phyloP scores from a whole-genome alignment of 2,113 vertebrate genomes.

The Misgurnus anguillicaudatus region DNA sequence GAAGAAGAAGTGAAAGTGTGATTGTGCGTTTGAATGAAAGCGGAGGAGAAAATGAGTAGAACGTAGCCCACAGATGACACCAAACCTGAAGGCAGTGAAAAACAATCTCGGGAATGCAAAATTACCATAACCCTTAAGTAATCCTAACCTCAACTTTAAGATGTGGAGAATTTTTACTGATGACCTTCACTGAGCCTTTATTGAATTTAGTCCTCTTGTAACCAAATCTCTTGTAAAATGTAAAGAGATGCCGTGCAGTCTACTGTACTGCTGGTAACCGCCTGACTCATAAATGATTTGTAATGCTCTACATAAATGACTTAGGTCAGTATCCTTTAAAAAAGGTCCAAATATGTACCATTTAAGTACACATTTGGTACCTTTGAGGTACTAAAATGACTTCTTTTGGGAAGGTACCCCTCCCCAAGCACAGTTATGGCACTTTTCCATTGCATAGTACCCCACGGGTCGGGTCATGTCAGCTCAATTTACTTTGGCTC shows the following conservation, averaged over 20 bases:
- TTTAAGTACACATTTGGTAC: too few species aligned
- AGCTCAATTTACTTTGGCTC: too few species aligned
- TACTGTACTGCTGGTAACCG: not conserved
- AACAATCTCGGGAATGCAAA: conserved; percentile 1
- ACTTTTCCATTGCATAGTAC: too few species aligned
- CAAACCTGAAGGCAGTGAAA: not conserved
- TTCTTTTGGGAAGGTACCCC: too few species aligned
- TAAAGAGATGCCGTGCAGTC: not conserved
- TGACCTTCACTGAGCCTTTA: not conserved
- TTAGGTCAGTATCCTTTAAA: too few species aligned
- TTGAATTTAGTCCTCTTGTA: not conserved
- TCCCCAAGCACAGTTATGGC: too few species aligned
- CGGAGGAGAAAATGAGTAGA: conserved; percentile 13
- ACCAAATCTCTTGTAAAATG: not conserved
- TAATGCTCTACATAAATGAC: too few species aligned
- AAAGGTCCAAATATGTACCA: too few species aligned
- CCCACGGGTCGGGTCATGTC: too few species aligned
- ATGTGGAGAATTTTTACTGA: not conserved
- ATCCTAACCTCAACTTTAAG: not conserved
- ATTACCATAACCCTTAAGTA: not conserved
- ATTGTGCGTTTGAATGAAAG: conserved; percentile 28
- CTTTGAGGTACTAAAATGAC: too few species aligned
- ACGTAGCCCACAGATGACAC: conserved; percentile 19
- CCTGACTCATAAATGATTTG: too few species aligned
- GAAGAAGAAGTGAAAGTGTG: conserved; percentile 12